Evolutionary conservation across 2,113 vertebrate species (phyloP), one percentile per base, ranked within the genome.

Genomic region (Azemiops feae): DNA sequence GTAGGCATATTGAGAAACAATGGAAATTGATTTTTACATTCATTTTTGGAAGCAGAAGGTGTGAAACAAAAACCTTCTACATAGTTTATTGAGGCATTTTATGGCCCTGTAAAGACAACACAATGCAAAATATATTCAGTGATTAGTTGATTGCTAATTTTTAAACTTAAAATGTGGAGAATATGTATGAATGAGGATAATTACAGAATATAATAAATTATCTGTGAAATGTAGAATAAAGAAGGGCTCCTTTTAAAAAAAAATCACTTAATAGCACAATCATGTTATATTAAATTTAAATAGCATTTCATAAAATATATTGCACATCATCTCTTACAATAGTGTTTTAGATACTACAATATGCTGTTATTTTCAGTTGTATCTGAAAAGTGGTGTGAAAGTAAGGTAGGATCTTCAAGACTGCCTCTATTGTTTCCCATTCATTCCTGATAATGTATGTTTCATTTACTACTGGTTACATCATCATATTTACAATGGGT

Each of bases 21-120:
- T 50, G 52, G 52, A 74, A 88, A 90, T 55, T 39, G 52, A 74
- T 92, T 92, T 93, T 90, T 87, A 92, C 23, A 69, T 96, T 96
- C 93, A 60, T 50, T 89, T 39, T 81, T 10, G 25, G n/a, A 52
- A 45, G 12, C 47, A 69, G 50, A 50, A 90, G 43, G 1, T 81
- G 90, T 94, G 88, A 39, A 87, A 6, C 39, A 45, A 1, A 58
- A 2, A 3, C 1, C 45, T 91, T 11, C 50, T 89, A 91, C 74
- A 58, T 94, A 88, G 18, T 92, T n/a, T 3, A 86, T 94, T 92
- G n/a, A 0, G 1, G 52, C 54, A 18, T 93, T 95, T 94, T 86
- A 52, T 0, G 87, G 85, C 6, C 27, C 64, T 14, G 6, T 74
- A 45, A 93, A 85, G 1, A 50, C n/a, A 85, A 85, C 9, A 58